phyloP scores from a whole-genome alignment of 1,140 invertebrate genomes.

The Meloidogyne floridensis region DNA sequence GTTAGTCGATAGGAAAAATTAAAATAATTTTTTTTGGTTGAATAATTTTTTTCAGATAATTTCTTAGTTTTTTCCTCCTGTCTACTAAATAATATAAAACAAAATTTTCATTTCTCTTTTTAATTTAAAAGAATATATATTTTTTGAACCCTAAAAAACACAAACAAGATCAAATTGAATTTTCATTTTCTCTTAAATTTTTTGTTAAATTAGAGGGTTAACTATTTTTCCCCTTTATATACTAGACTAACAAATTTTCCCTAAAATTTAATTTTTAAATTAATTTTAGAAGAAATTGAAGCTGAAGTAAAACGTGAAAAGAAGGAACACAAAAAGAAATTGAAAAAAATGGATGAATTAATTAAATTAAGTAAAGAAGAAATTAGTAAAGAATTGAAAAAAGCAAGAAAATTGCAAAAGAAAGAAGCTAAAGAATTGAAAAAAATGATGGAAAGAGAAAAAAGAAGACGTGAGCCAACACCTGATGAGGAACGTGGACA shows the following conservation, averaged over 20 bases:
- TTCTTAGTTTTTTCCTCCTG: too few species aligned
- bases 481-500: conserved; percentile 50
- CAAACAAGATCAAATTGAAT: background rate
- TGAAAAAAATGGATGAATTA: conserved; percentile 38
- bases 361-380: conserved; percentile 32
- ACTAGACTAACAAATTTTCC: too few species aligned
- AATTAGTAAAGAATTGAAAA: conserved; percentile 42
- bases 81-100: too few species aligned
- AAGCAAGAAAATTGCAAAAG: conserved; percentile 35
- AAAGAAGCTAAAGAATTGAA: conserved; percentile 56
- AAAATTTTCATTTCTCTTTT: too few species aligned
- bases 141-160: background rate
- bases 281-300: conserved; percentile 31
- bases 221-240: too few species aligned
- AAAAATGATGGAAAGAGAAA: conserved; percentile 43
- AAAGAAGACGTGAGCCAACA: conserved; percentile 41
- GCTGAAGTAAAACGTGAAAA: conserved; percentile 35
- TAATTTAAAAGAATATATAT: background rate
- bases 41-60: too few species aligned
- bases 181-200: background rate
- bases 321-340: conserved; percentile 29
- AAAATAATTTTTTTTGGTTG: too few species aligned
- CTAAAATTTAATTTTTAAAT: background rate
- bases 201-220: too few species aligned
- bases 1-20: too few species aligned